These are phyloP conservation scores for Drosophila aldrichi DNA, from an alignment of 2,888 invertebrate genomes.

Conservation along the genomic window DNA sequence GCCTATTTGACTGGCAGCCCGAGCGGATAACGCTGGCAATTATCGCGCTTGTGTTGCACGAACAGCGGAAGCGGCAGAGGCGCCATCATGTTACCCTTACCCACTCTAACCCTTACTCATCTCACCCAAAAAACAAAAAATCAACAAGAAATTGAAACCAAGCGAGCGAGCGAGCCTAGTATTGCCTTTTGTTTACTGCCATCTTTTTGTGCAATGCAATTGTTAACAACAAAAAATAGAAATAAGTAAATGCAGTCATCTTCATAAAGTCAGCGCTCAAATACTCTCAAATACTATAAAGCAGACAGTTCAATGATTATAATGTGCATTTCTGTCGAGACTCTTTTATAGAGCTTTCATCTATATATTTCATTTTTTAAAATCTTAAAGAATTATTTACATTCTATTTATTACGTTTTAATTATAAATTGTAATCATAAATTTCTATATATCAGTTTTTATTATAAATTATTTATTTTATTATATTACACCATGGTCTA, in stretches of 20 bases:
- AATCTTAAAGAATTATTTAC: too few species aligned
- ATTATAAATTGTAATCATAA: too few species aligned
- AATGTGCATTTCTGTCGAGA: too few species aligned
- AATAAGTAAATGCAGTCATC: conserved; percentile 8
- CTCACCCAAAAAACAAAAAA: not conserved
- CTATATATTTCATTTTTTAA: too few species aligned
- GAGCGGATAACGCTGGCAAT: conserved; percentile 80
- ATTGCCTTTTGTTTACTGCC: conserved; percentile 42
- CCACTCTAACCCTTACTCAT: not conserved
- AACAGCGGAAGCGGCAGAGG: conserved; percentile 78
- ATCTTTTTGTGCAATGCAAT: conserved; percentile 63
- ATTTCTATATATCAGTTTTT: too few species aligned
- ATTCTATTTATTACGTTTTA: too few species aligned
- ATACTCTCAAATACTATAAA: conserved; percentile 8
- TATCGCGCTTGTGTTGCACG: conserved; percentile 80
- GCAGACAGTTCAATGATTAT: too few species aligned
- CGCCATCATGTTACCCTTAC: conserved; percentile 72
- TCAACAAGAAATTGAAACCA: conserved; percentile 10
- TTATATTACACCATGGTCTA: too few species aligned
- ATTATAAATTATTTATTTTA: too few species aligned
- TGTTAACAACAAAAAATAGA: conserved; percentile 57
- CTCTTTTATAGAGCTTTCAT: too few species aligned
- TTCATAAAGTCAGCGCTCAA: not conserved
- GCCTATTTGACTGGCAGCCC: conserved; percentile 79
- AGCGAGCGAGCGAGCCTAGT: conserved; percentile 16